These are phyloP conservation scores for Macquaria ambigua DNA, from an alignment of 2,113 vertebrate species.

Conservation along the genomic window DNA sequence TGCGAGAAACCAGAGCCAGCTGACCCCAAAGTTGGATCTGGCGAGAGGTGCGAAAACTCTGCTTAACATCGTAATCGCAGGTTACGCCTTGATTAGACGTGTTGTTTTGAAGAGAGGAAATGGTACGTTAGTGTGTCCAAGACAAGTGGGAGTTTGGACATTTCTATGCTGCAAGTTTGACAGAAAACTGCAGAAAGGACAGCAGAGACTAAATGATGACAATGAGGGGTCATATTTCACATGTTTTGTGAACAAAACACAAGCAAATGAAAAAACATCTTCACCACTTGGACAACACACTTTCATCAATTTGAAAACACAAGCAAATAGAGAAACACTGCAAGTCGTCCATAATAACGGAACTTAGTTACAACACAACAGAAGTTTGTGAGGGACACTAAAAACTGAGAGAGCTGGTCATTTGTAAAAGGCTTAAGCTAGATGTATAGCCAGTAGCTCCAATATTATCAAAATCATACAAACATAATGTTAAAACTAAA, in stretches of 20 bases:
- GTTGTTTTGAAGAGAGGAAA: conserved; percentile 14
- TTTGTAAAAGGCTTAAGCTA: too few species aligned
- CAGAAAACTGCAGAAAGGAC: neutral
- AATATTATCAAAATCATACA: too few species aligned
- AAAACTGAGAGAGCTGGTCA: too few species aligned
- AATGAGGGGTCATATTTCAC: neutral
- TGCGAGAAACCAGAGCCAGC: conserved; percentile 57
- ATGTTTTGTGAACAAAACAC: neutral
- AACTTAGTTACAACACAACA: too few species aligned
- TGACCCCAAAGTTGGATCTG: conserved; percentile 29
- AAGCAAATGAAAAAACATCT: too few species aligned
- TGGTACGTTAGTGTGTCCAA: neutral
- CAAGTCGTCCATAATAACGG: too few species aligned
- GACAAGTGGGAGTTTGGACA: neutral
- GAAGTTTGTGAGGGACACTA: too few species aligned
- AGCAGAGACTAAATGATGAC: neutral
- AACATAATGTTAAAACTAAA: too few species aligned
- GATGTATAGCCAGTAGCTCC: too few species aligned
- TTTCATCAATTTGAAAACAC: too few species aligned
- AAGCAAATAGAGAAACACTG: too few species aligned
- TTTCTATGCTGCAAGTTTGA: neutral
- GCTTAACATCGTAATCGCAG: conserved; percentile 23
- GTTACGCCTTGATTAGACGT: conserved; percentile 8
- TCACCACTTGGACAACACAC: too few species aligned
- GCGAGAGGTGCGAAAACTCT: conserved; percentile 29